Evolutionary conservation across 2,888 invertebrate genomes (phyloP).

Genomic region (Ischnus inquisitorius): DNA sequence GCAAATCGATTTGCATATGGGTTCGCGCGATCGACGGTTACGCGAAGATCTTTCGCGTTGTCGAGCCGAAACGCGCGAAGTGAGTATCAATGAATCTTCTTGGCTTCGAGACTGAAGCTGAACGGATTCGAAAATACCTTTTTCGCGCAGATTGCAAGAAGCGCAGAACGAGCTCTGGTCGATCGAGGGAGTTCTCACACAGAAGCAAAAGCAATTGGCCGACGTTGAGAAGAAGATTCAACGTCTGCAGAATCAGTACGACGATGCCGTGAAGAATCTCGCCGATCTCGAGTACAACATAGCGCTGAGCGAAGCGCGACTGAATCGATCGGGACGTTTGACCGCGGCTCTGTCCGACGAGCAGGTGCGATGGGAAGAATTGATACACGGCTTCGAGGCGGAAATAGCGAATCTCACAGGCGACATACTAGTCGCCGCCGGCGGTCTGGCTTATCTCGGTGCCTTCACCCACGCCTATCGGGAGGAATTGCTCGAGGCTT

Average conservation of each 20-base stretch:
- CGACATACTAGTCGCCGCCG: conserved; percentile 94
- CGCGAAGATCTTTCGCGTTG: conserved; percentile 93
- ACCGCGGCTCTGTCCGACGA: conserved; percentile 96
- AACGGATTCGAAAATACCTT: conserved; percentile 87
- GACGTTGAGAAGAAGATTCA: conserved; percentile 91
- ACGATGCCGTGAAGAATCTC: conserved; percentile 91
- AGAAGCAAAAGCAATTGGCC: conserved; percentile 93
- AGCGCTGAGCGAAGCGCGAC: conserved; percentile 91
- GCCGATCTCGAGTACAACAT: conserved; percentile 91
- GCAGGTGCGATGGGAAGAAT: conserved; percentile 93
- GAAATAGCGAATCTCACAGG: conserved; percentile 92
- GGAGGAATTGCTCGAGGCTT: conserved; percentile 88
- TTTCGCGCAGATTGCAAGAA: conserved; percentile 73
- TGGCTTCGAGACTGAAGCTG: not conserved
- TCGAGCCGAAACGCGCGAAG: conserved; percentile 95
- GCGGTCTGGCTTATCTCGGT: conserved; percentile 96
- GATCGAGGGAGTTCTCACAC: conserved; percentile 91
- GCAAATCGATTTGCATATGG: conserved; percentile 97
- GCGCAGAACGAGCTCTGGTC: conserved; percentile 92
- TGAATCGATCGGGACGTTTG: conserved; percentile 93
- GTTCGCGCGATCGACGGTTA: conserved; percentile 96
- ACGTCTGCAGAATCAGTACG: conserved; percentile 88
- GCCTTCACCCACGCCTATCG: conserved; percentile 93
- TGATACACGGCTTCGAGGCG: conserved; percentile 89
- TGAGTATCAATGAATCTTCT: conserved; percentile 81